Base-by-base conservation (phyloP, 2,113 vertebrate species). In the Corvus cornix region DNA sequence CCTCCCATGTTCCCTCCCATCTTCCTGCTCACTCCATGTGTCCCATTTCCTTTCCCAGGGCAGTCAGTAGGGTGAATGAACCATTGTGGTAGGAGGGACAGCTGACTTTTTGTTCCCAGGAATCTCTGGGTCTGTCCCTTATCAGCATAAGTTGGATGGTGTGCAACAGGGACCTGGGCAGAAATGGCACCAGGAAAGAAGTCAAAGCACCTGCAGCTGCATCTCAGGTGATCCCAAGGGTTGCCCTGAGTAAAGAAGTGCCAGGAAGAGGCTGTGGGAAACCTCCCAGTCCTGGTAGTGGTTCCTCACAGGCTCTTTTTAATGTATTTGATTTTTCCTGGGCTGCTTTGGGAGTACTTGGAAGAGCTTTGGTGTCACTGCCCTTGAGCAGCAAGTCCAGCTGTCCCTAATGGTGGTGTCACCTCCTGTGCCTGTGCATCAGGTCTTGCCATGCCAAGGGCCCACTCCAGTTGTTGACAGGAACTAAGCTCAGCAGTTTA, bases 391-490 rank as follows among this genome's bases (percentile, higher is more conserved):
- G 46, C 44, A 20, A 60, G 44, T 55, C 51, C 67, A 41, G 15
- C 37, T 64, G 33, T 69, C 67, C 43, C 13, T 10, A 8, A 6
- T 0, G 1, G 12, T 33, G 15, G 22, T 35, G 6, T 37, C 79
- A 3, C 46, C 35, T 62, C 35, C 59, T 44, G 10, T 49, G 8
- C 31, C 51, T 41, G 33, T 27, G 37, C 60, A 7, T 41, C 1
- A 1, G n/a, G 8, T 31, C 60, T 55, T 67, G 56, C 49, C 2
- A 0, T 27, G 39, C 0, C 0, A 31, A 18, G 10, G 33, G 27
- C 15, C 19, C 35, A 13, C 39, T 43, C 26, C 0, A 0, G 1
- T 46, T 20, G 3, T 0, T 13, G 35, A 19, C 22, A n/a, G 28
- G 22, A 44, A 9, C 37, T 10, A 23, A 87, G 8, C 39, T n/a